Evolutionary conservation across 2,888 invertebrate genomes (phyloP).

Genomic region (Nineta flava): DNA sequence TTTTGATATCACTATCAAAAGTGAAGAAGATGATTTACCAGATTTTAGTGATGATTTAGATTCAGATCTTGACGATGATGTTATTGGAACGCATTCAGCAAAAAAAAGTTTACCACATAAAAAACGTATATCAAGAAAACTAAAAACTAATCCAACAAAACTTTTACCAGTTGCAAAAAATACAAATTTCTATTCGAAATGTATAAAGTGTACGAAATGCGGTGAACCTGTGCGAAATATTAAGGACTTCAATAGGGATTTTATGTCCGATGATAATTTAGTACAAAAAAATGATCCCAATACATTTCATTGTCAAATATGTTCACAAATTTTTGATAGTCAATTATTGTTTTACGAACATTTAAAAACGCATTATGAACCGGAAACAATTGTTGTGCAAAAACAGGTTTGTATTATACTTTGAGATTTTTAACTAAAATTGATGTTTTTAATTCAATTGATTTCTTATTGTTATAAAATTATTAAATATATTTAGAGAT

Average conservation of each 20-base stretch:
- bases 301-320: constrained; percentile 58
- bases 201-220: constrained; percentile 29
- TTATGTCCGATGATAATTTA: constrained; percentile 15
- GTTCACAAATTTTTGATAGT: constrained; percentile 55
- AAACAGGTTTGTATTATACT: no score
- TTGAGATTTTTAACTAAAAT: no score
- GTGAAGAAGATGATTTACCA: constrained; percentile 22
- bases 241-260: constrained; percentile 26
- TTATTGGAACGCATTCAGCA: constrained; percentile 22
- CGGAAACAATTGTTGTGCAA: constrained; percentile 17
- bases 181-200: constrained; percentile 19
- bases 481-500: not conserved
- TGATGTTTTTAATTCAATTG: no score
- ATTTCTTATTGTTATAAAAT: no score
- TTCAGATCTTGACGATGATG: constrained; percentile 16
- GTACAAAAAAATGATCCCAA: constrained; percentile 28
- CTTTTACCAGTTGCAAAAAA: constrained; percentile 7
- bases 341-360: constrained; percentile 77
- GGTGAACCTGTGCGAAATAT: constrained; percentile 28
- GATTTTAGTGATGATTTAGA: constrained; percentile 18
- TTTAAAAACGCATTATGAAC: constrained; percentile 67
- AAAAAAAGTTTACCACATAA: constrained; percentile 71
- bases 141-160: constrained; percentile 32
- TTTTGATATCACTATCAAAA: constrained; percentile 19
- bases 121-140: constrained; percentile 65